Evolutionary conservation across 2,113 vertebrate genomes (phyloP), one percentile per base, ranked within the genome.

Genomic region (Lophura nycthemera): DNA sequence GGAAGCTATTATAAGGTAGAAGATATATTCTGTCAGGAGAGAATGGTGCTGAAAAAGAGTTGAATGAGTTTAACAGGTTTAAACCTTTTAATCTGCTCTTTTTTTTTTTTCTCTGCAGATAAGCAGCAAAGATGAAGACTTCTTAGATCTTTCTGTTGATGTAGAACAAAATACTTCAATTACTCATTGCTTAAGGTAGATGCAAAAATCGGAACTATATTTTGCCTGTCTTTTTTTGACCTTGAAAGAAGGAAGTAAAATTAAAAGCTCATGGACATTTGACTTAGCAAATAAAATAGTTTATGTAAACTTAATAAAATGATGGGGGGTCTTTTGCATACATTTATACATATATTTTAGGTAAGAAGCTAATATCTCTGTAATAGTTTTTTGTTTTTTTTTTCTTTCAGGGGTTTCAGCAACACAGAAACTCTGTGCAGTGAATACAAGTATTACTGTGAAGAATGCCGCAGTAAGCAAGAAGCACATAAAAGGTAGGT

Each of bases 41-140:
- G 87, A 70, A 45, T 27, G 13, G 5, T 70, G n/a, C 45, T 91
- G 67, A 47, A 66, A 80, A 89, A 3, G 13, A 74, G 8, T 12
- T 63, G 30, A 77, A 71, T 36, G 10, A 38, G 3, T 45, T 2
- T 61, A 20, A 50, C 6, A 76, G 45, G 10, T 70, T 70, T 77
- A 43, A 71, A 32, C 25, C 22, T 67, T 0, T 32, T 80, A 22
- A 43, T 52, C 20, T 88, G 0, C 52, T 78, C 40, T 54, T 11
- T 30, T 56, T 20, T 95, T 56, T 56, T 56, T 54, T 57, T 19
- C 8, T 64, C 43, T 96, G 60, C 94, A 98, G 98, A 97, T 98
- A 97, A 98, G 98, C 97, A 98, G 98, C 96, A 98, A 98, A 97
- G 98, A 98, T 97, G 98, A 98, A 97, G 98, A 98, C 89, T 98